Percentiles rank a stretch among this genome's conserved stretches.
Conservation (phyloP, 2,888 invertebrate species). For the Ephialtes manifestator region DNA sequence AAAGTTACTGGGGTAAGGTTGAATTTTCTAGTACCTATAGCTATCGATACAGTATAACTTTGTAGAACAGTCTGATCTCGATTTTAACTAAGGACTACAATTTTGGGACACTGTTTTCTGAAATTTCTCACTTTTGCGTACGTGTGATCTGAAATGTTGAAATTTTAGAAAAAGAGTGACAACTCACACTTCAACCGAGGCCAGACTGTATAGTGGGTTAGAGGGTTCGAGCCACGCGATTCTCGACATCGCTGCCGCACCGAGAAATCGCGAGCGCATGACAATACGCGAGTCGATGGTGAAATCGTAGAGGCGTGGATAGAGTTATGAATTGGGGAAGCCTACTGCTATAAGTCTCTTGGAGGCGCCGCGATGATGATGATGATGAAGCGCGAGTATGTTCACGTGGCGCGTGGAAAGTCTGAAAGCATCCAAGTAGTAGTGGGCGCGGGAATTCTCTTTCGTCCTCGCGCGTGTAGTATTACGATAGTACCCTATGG, state of each 20-base stretch:
- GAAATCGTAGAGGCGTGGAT: conserved; percentile 77
- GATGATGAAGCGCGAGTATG: conserved; percentile 34
- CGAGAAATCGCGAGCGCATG: conserved; percentile 51
- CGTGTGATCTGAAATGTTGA: neutral
- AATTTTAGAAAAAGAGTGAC: neutral
- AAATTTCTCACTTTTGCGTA: neutral
- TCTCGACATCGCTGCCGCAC: conserved; percentile 47
- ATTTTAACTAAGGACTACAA: too few species aligned
- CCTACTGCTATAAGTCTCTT: conserved; percentile 38
- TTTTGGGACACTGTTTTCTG: neutral
- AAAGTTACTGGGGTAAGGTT: too few species aligned
- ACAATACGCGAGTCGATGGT: conserved; percentile 62
- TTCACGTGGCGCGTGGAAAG: conserved; percentile 29
- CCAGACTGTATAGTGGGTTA: conserved; percentile 35
- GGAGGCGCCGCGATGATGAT: conserved; percentile 10
- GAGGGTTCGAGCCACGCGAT: conserved; percentile 27
- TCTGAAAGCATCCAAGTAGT: conserved; percentile 34
- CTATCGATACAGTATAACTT: too few species aligned
- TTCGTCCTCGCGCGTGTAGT: conserved; percentile 15
- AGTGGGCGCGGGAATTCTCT: conserved; percentile 24
- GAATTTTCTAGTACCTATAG: too few species aligned
- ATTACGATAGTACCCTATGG: conserved; percentile 7
- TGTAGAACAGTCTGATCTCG: neutral
- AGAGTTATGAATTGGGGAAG: conserved; percentile 79
- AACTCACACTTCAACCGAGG: neutral